A percentile compares a stretch with the other conserved stretches of the same genome.
These are phyloP conservation scores for Scalopus aquaticus DNA, from an alignment of 2,113 vertebrate genomes.

Conservation along the genomic window DNA sequence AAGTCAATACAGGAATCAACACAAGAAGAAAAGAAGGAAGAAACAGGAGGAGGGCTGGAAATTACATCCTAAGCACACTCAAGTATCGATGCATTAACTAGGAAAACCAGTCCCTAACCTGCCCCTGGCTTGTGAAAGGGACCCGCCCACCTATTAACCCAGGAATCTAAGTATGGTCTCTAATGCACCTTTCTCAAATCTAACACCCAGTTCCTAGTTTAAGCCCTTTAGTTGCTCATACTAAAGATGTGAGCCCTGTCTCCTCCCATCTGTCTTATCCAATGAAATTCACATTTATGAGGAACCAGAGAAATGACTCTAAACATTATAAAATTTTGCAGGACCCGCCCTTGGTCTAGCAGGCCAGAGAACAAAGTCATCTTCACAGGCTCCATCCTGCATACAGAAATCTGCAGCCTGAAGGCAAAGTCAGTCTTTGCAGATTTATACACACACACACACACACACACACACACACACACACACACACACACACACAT, in stretches of 20 bases:
- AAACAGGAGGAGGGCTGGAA: neutral
- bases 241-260: neutral
- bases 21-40: slow-evolving; percentile 34
- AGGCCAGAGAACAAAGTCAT: too few species aligned
- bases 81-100: neutral
- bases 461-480: too few species aligned
- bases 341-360: too few species aligned
- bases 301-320: neutral
- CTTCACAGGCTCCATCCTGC: too few species aligned
- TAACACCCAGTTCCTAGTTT: neutral
- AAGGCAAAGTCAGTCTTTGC: too few species aligned
- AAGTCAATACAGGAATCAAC: slow-evolving; percentile 71
- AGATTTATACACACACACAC: too few species aligned
- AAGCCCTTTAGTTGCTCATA: neutral
- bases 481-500: too few species aligned
- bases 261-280: neutral
- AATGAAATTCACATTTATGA: neutral
- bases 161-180: neutral
- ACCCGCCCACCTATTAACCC: too few species aligned
- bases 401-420: too few species aligned
- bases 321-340: too few species aligned
- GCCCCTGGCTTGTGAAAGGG: neutral
- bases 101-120: neutral
- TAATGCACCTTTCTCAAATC: neutral
- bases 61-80: neutral